Base-by-base conservation (phyloP, 2,797 vertebrate genomes). In the Aplochiton taeniatus region DNA sequence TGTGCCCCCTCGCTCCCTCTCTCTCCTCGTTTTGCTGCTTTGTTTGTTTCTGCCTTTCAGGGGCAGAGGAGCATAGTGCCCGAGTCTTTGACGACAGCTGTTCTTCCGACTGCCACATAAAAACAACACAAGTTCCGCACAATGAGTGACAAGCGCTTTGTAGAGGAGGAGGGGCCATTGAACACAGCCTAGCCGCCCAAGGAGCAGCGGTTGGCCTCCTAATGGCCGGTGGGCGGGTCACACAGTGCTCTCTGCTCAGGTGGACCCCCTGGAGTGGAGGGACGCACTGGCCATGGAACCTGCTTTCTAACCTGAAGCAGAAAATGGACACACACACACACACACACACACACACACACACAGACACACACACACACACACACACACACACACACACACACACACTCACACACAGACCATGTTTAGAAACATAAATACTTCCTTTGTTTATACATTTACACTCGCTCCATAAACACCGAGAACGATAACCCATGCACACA, bases 31-130 rank as follows among this genome's bases (percentile, higher is more conserved):
- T 84, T 88, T 89, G 84, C 84, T 77, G 79, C 83, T 87, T 89
- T 89, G 84, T 89, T 90, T 89, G 87, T 88, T 89, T 91, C 84
- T 89, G 77, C 88, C 87, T 89, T 89, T 89, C 83, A 85, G 71
- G 43, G 14, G 11, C n/a, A 51, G 58, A 52, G 51, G 0, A 66
- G 73, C 57, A 70, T 62, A 77, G 80, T 80, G 85, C 58, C 44
- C n/a, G 79, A 83, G 85, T 80, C 76, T 78, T 82, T 80, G 72
- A 82, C 75, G 80, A 87, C 88, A 89, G 88, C 89, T 90, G 89
- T 31, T 31, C 31, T 31, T 88, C 87, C 80, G 80, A 73, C 84
- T 57, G 70, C 83, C 79, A 72, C 83, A 86, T 79, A 79, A 86
- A 87, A 84, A 87, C 83, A 90, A 83, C 84, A 84, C 87, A 87